Evolutionary conservation across 2,888 invertebrate genomes (phyloP).

Genomic region (Stenichneumon culpator): DNA sequence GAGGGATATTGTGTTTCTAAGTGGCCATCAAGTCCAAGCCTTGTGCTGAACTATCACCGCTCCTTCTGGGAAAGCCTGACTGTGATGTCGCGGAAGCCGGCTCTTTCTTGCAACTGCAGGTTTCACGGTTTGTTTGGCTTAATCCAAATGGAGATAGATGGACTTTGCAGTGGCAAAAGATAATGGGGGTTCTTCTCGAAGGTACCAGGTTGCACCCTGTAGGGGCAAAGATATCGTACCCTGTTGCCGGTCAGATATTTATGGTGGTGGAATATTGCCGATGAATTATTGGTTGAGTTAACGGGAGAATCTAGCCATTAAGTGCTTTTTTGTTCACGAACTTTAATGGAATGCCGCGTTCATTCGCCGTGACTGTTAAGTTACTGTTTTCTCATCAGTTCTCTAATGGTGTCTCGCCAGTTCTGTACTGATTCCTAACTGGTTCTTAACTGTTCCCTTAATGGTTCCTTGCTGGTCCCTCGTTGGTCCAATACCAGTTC

Average conservation of each 20-base stretch:
- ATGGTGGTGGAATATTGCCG: neutral
- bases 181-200: neutral
- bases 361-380: no score
- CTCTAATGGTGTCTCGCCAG: no score
- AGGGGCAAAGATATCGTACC: neutral
- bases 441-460: no score
- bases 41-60: constrained; percentile 25
- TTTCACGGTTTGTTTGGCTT: neutral
- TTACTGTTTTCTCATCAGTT: no score
- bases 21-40: constrained; percentile 70
- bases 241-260: neutral
- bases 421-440: no score
- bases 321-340: no score
- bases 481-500: no score
- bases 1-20: constrained; percentile 68
- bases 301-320: no score
- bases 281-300: no score
- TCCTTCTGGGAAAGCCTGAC: constrained; percentile 43
- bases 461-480: no score
- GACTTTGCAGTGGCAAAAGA: neutral
- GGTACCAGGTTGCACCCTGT: neutral
- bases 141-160: neutral
- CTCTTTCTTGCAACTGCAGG: neutral
- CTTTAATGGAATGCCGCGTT: no score
- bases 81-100: constrained; percentile 49